Evolutionary conservation across 1,140 invertebrate genomes (phyloP), one percentile per base, ranked within the genome.

Genomic region (Scylla paramamosain): DNA sequence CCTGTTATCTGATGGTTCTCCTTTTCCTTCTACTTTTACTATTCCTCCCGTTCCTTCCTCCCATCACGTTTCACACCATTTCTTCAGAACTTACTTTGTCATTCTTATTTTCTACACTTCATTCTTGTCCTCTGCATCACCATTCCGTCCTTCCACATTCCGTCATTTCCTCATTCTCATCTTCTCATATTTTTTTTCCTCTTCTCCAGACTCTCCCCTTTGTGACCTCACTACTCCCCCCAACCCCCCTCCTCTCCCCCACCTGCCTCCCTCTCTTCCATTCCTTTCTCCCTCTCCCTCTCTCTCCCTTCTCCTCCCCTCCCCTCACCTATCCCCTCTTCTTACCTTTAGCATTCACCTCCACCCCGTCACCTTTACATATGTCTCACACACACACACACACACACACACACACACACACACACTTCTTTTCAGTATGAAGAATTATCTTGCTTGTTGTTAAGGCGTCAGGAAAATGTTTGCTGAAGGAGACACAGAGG

Each of bases 401-500:
- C 45, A 89, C 45, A 89, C 45, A 89, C 45, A 89, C 45, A 89
- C 45, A 89, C 45, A 92, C 39, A 92, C 67, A 77, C 67, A 77
- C 45, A 92, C 32, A 29, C 67, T 14, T 14, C 84, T 7, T 39
- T 52, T 82, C 29, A 29, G n/a, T 14, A 14, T 92, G 7, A 32
- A 39, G 7, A 31, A 39, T 45, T 83, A 16, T 46, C 29, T 7
- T 67, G n/a, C 29, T 12, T 59, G 52, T 59, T 59, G 52, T 59
- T 59, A 59, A 59, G 52, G 28, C 67, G 31, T 31, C 67, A 52
- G 29, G 67, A 77, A 77, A 77, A 77, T 77, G 6, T 39, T 39
- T 39, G 6, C 48, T 39, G 1, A 39, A 39, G 39, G 45, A n/a
- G 31, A 25, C 0, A 89, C 16, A 39, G 4, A 31, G 88, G 20